Evolutionary conservation across 1,140 invertebrate genomes (phyloP), one percentile per base, ranked within the genome.

Genomic region (Bombus turneri): DNA sequence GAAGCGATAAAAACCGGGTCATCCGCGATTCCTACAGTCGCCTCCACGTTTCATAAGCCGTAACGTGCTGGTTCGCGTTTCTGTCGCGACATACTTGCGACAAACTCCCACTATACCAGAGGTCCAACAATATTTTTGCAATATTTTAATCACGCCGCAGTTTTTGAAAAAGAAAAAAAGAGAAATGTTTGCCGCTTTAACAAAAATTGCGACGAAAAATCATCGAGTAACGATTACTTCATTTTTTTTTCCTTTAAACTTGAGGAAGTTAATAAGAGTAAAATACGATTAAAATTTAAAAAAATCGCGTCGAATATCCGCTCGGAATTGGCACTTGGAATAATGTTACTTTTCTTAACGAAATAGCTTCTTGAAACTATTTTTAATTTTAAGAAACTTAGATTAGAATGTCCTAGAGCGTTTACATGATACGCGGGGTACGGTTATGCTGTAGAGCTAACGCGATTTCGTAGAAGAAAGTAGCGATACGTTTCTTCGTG

Each of bases 21-120:
- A 75, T 43, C 31, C 86, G 73, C 77, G 81, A 86, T 88, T 88
- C 85, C 81, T 89, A 81, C 87, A n/a, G 5, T 83, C 83, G 76
- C 84, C 79, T 74, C 72, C 83, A n/a, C 74, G 57, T 37, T 41
- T 72, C 72, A 12, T 47, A 34, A 68, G 69, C 25, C 3, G 31
- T 15, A 41, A 53, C 18, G 53, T 12, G 34, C 37, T 37, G 37
- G 64, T 47, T 10, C 66, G 9, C n/a, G n/a, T 59, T 53, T 53
- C 47, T 73, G 37, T 73, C 43, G 28, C 25, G 59, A 64, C 39
- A 47, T 8, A 47, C 22, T 81, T 62, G 37, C 4, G 41, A 31
- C 10, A 13, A 28, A 72, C 18, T 66, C 34, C n/a, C 34, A 15
- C 57, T 71, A 8, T 47, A 37, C 12, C n/a, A 31, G 28, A 37